Percentiles rank a stretch among this genome's conserved stretches.
Evolutionary conservation across 2,888 invertebrate genomes (phyloP).

Genomic region (Clanis bilineata): DNA sequence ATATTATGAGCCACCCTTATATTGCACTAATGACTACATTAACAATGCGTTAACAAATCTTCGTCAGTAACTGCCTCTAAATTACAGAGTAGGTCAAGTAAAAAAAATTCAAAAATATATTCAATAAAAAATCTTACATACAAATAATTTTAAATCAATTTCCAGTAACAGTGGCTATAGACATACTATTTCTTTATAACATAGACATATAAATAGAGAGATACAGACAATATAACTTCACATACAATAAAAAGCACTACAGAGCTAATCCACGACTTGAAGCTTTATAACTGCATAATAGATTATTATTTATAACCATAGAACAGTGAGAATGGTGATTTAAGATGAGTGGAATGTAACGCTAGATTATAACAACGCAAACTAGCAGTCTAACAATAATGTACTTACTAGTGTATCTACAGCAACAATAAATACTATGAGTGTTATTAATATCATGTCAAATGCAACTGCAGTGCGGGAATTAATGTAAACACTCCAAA

Average conservation of each 20-base stretch:
- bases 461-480: too few relatives aligned
- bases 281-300: slow-evolving; percentile 31
- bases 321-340: slow-evolving; percentile 11
- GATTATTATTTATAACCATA: not conserved
- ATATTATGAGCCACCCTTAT: slow-evolving; percentile 27
- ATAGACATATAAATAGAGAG: slow-evolving; percentile 15
- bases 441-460: not conserved
- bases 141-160: not conserved
- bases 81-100: not conserved
- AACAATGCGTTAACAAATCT: slow-evolving; percentile 2
- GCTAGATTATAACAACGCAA: slow-evolving; percentile 14
- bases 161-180: slow-evolving; percentile 14
- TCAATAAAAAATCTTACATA: slow-evolving; percentile 3
- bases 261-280: slow-evolving; percentile 38
- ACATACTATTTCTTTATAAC: not conserved
- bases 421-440: slow-evolving; percentile 14
- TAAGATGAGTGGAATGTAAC: slow-evolving; percentile 16
- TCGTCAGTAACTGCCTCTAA: not conserved
- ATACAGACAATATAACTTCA: slow-evolving; percentile 27
- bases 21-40: slow-evolving; percentile 36
- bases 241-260: slow-evolving; percentile 43
- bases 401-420: slow-evolving; percentile 2
- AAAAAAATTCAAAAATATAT: slow-evolving; percentile 4
- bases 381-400: slow-evolving; percentile 14
- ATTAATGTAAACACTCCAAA: too few relatives aligned